Evolutionary conservation across 2,888 invertebrate species (phyloP).

Genomic region (Himalopsyche japonica): DNA sequence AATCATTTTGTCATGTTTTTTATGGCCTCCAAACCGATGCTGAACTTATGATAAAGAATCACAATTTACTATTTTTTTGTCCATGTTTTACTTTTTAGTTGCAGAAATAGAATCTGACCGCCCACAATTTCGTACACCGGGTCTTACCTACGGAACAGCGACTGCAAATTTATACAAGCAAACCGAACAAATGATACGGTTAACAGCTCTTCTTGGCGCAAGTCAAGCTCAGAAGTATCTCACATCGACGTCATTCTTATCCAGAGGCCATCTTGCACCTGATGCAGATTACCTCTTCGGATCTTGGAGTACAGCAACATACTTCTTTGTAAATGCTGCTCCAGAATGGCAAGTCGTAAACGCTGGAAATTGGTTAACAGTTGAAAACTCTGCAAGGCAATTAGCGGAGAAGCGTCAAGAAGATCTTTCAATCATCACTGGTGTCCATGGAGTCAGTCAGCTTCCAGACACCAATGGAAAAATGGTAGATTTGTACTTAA

Average conservation of each 20-base stretch:
- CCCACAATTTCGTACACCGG: constrained; percentile 19
- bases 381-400: constrained; percentile 50
- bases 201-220: constrained; percentile 46
- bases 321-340: constrained; percentile 53
- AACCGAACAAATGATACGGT: constrained; percentile 40
- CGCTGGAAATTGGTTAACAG: constrained; percentile 52
- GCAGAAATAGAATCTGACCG: constrained; percentile 21
- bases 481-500: constrained; percentile 47
- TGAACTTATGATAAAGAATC: too few relatives aligned
- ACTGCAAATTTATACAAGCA: constrained; percentile 28
- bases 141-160: constrained; percentile 16
- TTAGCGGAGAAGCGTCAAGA: constrained; percentile 45
- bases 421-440: constrained; percentile 49
- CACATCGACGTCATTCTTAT: constrained; percentile 46
- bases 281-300: constrained; percentile 54
- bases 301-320: constrained; percentile 51
- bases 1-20: too few relatives aligned
- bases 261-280: constrained; percentile 55
- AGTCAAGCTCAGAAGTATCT: constrained; percentile 46
- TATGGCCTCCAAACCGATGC: too few relatives aligned
- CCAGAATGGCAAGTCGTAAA: constrained; percentile 57
- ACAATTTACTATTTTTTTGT: too few relatives aligned
- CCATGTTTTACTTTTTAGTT: constrained; percentile 13
- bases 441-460: constrained; percentile 48
- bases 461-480: constrained; percentile 46